These are phyloP conservation scores for Festucalex cinctus DNA, from an alignment of 2,113 vertebrate genomes.

Conservation along the genomic window DNA sequence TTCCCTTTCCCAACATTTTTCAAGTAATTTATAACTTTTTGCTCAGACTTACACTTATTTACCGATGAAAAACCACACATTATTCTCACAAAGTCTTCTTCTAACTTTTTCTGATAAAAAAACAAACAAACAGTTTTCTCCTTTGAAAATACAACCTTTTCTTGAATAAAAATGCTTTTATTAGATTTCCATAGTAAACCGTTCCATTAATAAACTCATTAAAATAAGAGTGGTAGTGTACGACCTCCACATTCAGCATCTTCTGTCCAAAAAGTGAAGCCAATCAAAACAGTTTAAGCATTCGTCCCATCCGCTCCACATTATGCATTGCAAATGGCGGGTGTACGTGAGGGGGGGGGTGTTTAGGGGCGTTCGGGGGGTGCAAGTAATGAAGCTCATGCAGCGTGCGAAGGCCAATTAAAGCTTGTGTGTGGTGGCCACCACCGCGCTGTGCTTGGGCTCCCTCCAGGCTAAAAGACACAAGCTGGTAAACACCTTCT, in stretches of 20 bases:
- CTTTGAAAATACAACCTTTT: too few species aligned
- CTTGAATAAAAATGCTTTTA: too few species aligned
- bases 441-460: constrained; percentile 60
- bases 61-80: too few species aligned
- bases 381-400: constrained; percentile 71
- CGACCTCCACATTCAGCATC: constrained; percentile 18
- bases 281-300: constrained; percentile 62
- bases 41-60: background rate
- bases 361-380: background rate
- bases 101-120: too few species aligned
- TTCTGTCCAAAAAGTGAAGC: constrained; percentile 37
- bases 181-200: background rate
- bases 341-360: background rate
- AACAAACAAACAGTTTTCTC: too few species aligned
- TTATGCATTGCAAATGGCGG: constrained; percentile 73
- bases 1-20: too few species aligned
- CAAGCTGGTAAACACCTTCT: constrained; percentile 76
- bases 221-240: background rate
- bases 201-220: background rate
- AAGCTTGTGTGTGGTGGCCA: constrained; percentile 56
- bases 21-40: background rate
- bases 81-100: too few species aligned
- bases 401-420: constrained; percentile 72
- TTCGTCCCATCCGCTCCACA: constrained; percentile 52
- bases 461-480: constrained; percentile 78